A percentile compares a stretch with the other conserved stretches of the same genome.
These are phyloP conservation scores for Brachypteracias leptosomus DNA, from an alignment of 2,113 vertebrate species.

Conservation along the genomic window DNA sequence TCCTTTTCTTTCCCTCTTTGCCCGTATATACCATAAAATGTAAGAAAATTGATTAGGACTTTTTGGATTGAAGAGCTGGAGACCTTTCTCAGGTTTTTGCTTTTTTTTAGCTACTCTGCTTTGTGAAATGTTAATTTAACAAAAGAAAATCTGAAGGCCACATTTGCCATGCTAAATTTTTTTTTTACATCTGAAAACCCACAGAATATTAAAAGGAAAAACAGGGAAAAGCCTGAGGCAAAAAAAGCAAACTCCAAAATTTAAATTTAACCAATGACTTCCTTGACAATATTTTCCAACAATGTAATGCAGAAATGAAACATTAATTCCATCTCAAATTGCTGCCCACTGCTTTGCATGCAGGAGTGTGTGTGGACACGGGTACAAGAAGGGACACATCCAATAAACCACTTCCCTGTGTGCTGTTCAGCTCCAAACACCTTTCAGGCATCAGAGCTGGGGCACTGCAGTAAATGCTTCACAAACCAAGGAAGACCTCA, in stretches of 20 bases:
- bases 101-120: neutral
- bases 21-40: neutral
- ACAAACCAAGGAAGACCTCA: neutral
- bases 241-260: neutral
- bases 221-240: neutral
- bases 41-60: neutral
- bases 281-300: neutral
- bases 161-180: neutral
- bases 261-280: neutral
- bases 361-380: neutral
- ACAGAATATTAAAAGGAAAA: neutral
- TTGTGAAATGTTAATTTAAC: neutral
- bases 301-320: neutral
- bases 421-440: neutral
- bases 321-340: neutral
- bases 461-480: neutral
- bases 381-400: neutral
- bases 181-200: neutral
- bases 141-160: neutral
- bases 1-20: neutral
- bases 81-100: neutral
- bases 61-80: neutral
- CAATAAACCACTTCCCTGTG: neutral
- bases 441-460: neutral
- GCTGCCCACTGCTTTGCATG: neutral